Percentiles rank a stretch among this genome's conserved stretches.
phyloP scores from a whole-genome alignment of 2,113 vertebrate genomes.

The Phalacrocorax pelagicus region DNA sequence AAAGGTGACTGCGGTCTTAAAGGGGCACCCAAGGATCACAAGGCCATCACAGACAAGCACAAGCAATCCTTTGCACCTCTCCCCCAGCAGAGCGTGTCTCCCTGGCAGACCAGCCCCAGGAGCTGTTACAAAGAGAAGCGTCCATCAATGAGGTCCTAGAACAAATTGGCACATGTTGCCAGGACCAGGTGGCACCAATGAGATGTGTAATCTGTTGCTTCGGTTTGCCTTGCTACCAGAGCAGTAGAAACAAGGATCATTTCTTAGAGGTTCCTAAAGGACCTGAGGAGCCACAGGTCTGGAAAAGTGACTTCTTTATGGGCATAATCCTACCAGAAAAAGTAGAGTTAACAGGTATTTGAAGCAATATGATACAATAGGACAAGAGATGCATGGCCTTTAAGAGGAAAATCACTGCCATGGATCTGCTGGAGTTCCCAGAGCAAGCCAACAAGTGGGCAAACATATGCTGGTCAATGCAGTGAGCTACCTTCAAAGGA shows the following conservation, averaged over 20 bases:
- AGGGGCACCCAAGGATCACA: neutral
- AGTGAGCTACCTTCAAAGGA: neutral
- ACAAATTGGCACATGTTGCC: neutral
- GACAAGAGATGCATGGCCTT: rapidly evolving
- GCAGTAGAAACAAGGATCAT: neutral
- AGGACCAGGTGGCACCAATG: neutral
- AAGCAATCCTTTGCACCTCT: neutral
- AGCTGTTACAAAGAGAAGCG: neutral
- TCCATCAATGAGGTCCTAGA: neutral
- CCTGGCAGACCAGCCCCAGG: neutral
- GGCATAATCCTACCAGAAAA: neutral
- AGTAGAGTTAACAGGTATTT: neutral
- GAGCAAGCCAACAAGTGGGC: neutral
- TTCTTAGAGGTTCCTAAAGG: neutral
- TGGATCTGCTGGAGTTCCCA: neutral
- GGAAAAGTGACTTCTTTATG: neutral
- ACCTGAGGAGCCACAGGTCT: neutral
- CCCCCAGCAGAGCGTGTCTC: neutral
- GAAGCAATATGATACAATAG: neutral
- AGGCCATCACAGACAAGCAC: neutral
- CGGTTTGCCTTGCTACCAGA: neutral
- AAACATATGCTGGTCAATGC: neutral
- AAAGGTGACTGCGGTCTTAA: neutral
- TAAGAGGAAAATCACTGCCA: neutral
- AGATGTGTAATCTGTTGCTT: neutral